Conservation (phyloP, 2,888 invertebrate genomes). For the Orthosia cruda region DNA sequence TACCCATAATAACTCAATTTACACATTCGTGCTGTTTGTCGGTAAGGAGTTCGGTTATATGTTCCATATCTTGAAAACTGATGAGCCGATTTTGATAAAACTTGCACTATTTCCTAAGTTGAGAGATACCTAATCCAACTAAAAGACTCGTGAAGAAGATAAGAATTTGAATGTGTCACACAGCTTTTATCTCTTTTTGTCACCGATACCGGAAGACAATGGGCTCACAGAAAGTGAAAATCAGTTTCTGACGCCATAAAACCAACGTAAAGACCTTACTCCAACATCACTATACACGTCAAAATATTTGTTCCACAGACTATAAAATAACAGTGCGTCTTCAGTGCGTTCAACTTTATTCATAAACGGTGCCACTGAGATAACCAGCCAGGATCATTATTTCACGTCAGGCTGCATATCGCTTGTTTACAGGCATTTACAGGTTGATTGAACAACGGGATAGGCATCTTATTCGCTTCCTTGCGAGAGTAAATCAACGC, state of each 20-base stretch:
- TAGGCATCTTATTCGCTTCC: slow-evolving; percentile 34
- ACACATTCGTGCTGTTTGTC: too few relatives aligned
- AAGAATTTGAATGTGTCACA: not conserved
- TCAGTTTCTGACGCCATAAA: not conserved
- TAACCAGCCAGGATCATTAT: slow-evolving; percentile 43
- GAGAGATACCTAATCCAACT: too few relatives aligned
- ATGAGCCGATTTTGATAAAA: too few relatives aligned
- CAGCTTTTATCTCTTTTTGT: not conserved
- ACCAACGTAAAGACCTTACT: not conserved
- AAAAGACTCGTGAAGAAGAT: not conserved
- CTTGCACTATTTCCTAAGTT: too few relatives aligned
- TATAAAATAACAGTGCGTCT: slow-evolving; percentile 4
- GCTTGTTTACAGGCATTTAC: slow-evolving; percentile 36
- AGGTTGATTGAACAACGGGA: slow-evolving; percentile 34
- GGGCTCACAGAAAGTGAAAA: not conserved
- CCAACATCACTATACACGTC: not conserved
- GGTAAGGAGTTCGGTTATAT: too few relatives aligned
- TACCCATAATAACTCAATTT: too few relatives aligned
- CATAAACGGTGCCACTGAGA: slow-evolving; percentile 13
- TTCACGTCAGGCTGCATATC: slow-evolving; percentile 49
- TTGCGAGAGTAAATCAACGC: slow-evolving; percentile 35
- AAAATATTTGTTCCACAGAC: slow-evolving; percentile 17
- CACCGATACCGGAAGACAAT: not conserved
- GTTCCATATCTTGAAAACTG: too few relatives aligned
- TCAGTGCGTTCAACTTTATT: not conserved